Conservation (phyloP, 2,113 vertebrate species). For the Phyllopteryx taeniolatus region DNA sequence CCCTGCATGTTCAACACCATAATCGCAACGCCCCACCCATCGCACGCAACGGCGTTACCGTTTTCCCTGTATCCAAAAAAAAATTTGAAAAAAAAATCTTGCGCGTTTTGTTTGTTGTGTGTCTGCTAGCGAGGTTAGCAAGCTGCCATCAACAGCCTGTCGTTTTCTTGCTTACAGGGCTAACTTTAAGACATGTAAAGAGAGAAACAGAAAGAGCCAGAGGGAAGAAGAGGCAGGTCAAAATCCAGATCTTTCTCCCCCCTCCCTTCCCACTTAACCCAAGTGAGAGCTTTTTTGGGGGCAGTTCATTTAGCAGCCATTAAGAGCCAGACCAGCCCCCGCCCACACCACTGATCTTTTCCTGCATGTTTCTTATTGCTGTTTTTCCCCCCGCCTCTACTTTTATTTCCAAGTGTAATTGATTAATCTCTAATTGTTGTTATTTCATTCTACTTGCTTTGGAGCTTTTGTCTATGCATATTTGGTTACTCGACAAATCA, state of each 20-base stretch:
- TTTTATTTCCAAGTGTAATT: conserved; percentile 47
- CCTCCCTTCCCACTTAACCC: conserved; percentile 76
- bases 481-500: conserved; percentile 77
- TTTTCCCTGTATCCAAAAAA: conserved; percentile 12
- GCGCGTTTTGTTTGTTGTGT: conserved; percentile 56
- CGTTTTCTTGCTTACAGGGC: conserved; percentile 99
- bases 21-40: conserved; percentile 15
- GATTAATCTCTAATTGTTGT: conserved; percentile 42
- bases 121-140: conserved; percentile 83
- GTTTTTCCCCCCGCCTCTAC: conserved; percentile 38
- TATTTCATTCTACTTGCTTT: conserved; percentile 64
- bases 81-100: conserved; percentile 12
- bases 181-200: conserved; percentile 98
- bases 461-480: conserved; percentile 89
- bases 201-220: conserved; percentile 90
- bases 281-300: conserved; percentile 63
- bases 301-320: conserved; percentile 82
- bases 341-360: conserved; percentile 80
- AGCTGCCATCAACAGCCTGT: conserved; percentile 89
- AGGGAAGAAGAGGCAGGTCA: conserved; percentile 97
- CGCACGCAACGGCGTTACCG: conserved; percentile 25
- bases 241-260: conserved; percentile 81
- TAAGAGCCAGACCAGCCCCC: conserved; percentile 84
- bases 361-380: conserved; percentile 92
- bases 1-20: neutral